phyloP scores from a whole-genome alignment of 2,797 vertebrate species.

The Pseudomugil tenellus region DNA sequence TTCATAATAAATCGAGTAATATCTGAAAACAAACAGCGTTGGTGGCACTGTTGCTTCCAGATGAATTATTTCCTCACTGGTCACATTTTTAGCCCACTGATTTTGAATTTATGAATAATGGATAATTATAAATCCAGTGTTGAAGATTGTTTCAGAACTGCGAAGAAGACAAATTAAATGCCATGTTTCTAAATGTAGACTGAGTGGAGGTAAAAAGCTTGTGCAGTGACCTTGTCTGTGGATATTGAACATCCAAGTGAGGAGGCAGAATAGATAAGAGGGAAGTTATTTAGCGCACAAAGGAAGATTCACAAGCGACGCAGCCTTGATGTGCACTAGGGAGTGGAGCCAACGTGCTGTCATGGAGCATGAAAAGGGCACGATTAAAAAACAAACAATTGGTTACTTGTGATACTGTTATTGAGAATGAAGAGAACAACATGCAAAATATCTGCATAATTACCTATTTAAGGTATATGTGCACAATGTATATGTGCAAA shows the following conservation, averaged over 20 bases:
- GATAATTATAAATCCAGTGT: constrained; percentile 35
- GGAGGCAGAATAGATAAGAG: constrained; percentile 28
- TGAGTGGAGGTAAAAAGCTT: constrained; percentile 32
- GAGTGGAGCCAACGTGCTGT: constrained; percentile 28
- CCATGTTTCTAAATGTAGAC: constrained; percentile 48
- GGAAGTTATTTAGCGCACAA: constrained; percentile 27
- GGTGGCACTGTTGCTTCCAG: constrained; percentile 6
- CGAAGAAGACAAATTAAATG: constrained; percentile 41
- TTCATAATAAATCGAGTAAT: constrained; percentile 17
- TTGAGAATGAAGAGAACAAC: constrained; percentile 6
- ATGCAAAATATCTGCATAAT: constrained; percentile 24
- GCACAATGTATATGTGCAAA: neutral
- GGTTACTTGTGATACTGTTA: constrained; percentile 18
- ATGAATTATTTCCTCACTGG: constrained; percentile 18
- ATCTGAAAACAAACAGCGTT: constrained; percentile 18
- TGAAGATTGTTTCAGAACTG: constrained; percentile 34
- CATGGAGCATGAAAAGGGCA: constrained; percentile 29
- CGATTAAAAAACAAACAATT: constrained; percentile 28
- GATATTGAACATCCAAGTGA: constrained; percentile 44
- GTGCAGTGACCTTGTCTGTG: constrained; percentile 53
- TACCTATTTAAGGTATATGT: constrained; percentile 9
- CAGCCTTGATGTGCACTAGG: constrained; percentile 20
- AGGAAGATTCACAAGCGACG: constrained; percentile 23
- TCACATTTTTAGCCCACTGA: constrained; percentile 17
- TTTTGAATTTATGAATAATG: constrained; percentile 42